Evolutionary conservation across 2,113 vertebrate species (phyloP), one percentile per base, ranked within the genome.

Genomic region (Phainopepla nitens): DNA sequence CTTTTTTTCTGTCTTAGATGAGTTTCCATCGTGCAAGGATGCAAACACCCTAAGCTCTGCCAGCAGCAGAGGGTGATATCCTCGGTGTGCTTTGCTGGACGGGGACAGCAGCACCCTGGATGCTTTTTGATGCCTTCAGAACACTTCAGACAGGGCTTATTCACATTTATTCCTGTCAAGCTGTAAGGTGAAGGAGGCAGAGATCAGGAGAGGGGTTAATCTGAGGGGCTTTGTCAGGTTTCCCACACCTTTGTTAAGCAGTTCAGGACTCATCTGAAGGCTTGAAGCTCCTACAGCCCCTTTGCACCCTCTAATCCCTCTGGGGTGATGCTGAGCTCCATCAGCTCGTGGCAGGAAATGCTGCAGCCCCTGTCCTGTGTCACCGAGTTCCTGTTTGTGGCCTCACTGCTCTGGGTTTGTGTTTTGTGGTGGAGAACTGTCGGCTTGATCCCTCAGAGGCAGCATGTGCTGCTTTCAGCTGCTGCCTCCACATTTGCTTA

Each of bases 341-440:
- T 53, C 4, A 10, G 66, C 10, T 7, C 1, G 0, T 3, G 8
- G 82, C 89, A 96, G 93, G 94, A 96, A 95, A 62, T 2, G 2
- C 84, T 82, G 78, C 88, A 94, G 68, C 56, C 57, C 82, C 35
- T 93, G 76, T 81, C 80, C 80, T 61, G 65, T 5, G 18, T 89
- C 5, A 6, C 61, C 0, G 2, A 78, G 93, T 96, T 96, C 92
- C 93, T 96, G 82, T 90, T 94, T 94, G 87, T 69, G 82, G 53
- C 31, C 31, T 92, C 49, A 8, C 49, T 60, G 36, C 44, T 73
- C 10, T 3, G 49, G 68, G 71, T 73, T 85, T 51, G n/a, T 77
- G 66, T 65, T 91, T 56, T 83, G 76, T 5, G 27, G 54, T 60
- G 71, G 58, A 2, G 10, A 92, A 29, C 58, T 87, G 57, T 50